These are phyloP conservation scores for Diadumene lineata DNA, from an alignment of 92 coral and sea anemone genomes.

Conservation along the genomic window DNA sequence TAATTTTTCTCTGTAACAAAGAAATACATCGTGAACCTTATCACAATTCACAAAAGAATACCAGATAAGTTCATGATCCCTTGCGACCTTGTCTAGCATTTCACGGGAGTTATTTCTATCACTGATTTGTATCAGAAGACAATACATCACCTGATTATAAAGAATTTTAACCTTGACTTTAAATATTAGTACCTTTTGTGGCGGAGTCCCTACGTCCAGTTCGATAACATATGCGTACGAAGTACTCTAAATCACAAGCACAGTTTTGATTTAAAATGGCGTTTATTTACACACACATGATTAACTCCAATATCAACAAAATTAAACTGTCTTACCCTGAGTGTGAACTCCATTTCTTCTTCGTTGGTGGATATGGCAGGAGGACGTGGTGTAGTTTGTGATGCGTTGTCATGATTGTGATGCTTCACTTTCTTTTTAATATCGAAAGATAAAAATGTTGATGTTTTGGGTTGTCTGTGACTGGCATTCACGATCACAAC, in stretches of 20 bases:
- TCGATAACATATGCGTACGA: conserved; percentile 94
- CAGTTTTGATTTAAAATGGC: conserved; percentile 2
- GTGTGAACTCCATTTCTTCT: conserved; percentile 81
- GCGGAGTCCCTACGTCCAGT: conserved; percentile 82
- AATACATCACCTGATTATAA: conserved; percentile 12
- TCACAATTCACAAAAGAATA: background rate
- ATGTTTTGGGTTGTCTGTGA: conserved; percentile 25
- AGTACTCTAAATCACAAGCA: conserved; percentile 73
- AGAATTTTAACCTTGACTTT: background rate
- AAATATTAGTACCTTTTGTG: conserved; percentile 89
- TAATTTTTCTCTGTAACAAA: no score
- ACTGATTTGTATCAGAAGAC: background rate
- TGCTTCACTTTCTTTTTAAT: conserved; percentile 78
- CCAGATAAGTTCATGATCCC: conserved; percentile 7
- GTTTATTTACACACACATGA: background rate
- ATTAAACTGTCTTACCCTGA: conserved; percentile 54
- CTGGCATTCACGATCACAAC: background rate
- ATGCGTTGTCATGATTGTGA: conserved; percentile 48
- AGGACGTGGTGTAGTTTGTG: conserved; percentile 16
- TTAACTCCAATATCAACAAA: background rate
- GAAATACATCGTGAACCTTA: background rate
- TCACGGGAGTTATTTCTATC: no score
- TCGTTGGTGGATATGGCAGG: conserved; percentile 27
- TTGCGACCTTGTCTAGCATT: no score
- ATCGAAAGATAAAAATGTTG: conserved; percentile 67